Conservation (phyloP, 2,888 invertebrate species). For the Drosophila birchii region DNA sequence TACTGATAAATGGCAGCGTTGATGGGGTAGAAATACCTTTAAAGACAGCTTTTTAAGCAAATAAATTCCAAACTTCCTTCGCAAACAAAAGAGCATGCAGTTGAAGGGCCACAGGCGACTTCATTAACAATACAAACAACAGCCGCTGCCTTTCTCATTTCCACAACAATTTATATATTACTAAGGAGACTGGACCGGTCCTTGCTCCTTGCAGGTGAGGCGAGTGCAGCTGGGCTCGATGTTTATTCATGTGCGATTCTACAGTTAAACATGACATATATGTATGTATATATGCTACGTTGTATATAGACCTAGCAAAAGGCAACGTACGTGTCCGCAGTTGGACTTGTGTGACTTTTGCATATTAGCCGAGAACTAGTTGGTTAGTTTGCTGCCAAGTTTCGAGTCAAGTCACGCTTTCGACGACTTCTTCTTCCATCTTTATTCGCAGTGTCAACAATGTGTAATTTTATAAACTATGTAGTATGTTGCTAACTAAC, state of each 20-base stretch:
- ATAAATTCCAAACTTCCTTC: constrained; percentile 10
- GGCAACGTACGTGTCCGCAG: constrained; percentile 26
- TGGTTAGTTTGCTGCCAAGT: constrained; percentile 19
- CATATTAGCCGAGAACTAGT: constrained; percentile 30
- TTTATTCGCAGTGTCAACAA: constrained; percentile 41
- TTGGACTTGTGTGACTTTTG: constrained; percentile 34
- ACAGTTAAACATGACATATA: constrained; percentile 24
- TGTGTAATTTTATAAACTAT: constrained; percentile 42
- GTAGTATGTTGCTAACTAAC: constrained; percentile 41
- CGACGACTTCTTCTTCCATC: constrained; percentile 26
- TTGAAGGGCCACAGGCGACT: constrained; percentile 24
- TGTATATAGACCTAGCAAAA: constrained; percentile 17
- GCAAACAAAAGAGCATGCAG: constrained; percentile 21
- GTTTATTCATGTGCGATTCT: constrained; percentile 35
- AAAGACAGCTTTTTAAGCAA: constrained; percentile 8
- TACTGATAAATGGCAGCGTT: constrained; percentile 1
- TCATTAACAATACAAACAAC: constrained; percentile 43
- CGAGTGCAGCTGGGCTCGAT: constrained; percentile 6
- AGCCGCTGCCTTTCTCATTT: constrained; percentile 31
- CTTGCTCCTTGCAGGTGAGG: constrained; percentile 9
- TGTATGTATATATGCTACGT: background rate
- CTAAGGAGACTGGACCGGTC: constrained; percentile 12
- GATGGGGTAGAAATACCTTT: background rate
- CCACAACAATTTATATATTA: constrained; percentile 27
- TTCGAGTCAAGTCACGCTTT: constrained; percentile 43